Evolutionary conservation across 2,113 vertebrate genomes (phyloP).

Genomic region (Thymallus thymallus): DNA sequence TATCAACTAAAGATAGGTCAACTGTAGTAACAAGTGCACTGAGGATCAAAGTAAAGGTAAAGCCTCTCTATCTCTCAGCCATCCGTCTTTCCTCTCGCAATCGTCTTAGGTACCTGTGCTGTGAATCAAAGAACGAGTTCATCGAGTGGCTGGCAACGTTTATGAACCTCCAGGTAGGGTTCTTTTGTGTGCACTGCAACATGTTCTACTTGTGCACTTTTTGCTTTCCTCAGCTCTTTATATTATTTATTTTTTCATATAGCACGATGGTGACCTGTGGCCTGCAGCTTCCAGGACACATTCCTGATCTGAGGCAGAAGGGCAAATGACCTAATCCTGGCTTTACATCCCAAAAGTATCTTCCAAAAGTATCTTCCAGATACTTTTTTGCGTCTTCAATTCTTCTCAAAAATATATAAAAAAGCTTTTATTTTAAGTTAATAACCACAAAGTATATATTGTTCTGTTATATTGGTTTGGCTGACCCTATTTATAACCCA

Average conservation of each 20-base stretch:
- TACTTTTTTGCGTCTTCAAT: conserved; percentile 57
- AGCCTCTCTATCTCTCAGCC: neutral
- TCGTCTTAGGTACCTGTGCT: conserved; percentile 78
- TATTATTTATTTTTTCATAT: neutral
- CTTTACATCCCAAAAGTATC: conserved; percentile 74
- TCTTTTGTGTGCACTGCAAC: neutral
- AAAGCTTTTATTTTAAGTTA: neutral
- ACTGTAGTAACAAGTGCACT: neutral
- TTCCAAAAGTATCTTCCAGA: conserved; percentile 37
- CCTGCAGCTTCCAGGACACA: conserved; percentile 51
- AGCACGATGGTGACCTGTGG: conserved; percentile 73
- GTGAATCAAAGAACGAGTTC: conserved; percentile 75
- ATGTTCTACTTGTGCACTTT: neutral
- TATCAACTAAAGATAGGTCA: neutral
- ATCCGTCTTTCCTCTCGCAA: neutral
- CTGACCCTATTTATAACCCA: neutral
- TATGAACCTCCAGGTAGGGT: conserved; percentile 73
- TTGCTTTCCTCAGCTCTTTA: conserved; percentile 22
- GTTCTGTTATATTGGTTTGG: neutral
- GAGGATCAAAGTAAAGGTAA: neutral
- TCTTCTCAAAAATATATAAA: neutral
- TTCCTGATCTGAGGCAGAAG: conserved; percentile 71
- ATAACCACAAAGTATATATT: neutral
- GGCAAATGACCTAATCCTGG: conserved; percentile 78
- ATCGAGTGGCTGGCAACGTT: conserved; percentile 80